Evolutionary conservation across 2,888 invertebrate species (phyloP), one percentile per base, ranked within the genome.

Genomic region (Ptychoptera contaminata): DNA sequence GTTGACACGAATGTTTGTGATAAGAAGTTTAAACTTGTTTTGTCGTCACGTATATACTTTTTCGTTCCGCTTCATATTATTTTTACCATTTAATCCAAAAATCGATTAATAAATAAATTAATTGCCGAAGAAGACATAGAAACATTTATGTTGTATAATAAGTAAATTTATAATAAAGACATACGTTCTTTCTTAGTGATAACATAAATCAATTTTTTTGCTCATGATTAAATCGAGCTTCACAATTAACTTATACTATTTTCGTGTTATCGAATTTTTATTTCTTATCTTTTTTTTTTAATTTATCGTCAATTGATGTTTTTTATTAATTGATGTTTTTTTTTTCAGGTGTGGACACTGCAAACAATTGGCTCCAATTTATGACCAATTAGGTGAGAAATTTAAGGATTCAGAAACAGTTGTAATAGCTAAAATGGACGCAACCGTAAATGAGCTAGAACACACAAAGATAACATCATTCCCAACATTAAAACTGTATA

Each of bases 381-480:
- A 92, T 72, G 96, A 97, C 53, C 75, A 96, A 74, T 73, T 96
- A 56, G 94, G 80, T 50, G 94, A 96, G 63, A 87, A 94, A 67
- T 97, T 81, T 72, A 80, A 83, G 67, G 82, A 84, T 58, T 71
- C 79, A 54, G 77, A 77, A 8, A 78, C 79, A 51, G 73, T 97
- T 49, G 76, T 98, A 42, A 83, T 99, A 62, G 96, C 97, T 57
- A 98, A 99, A 73, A 96, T 99, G 75, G 98, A 99, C 70, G 83
- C 97, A 49, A 98, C 98, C 46, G 85, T 79, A 61, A 99, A 99
- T 68, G 98, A 99, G 71, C 70, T 98, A 54, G 93, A 93, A 59
- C 90, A 91, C 69, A 85, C 94, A 46, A 93, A 92, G 71, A 79
- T 98, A 61, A 78, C 81, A 52, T 90, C 85, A 55, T 96, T 91